phyloP scores from a whole-genome alignment of 2,113 vertebrate genomes.

The Eublepharis macularius region DNA sequence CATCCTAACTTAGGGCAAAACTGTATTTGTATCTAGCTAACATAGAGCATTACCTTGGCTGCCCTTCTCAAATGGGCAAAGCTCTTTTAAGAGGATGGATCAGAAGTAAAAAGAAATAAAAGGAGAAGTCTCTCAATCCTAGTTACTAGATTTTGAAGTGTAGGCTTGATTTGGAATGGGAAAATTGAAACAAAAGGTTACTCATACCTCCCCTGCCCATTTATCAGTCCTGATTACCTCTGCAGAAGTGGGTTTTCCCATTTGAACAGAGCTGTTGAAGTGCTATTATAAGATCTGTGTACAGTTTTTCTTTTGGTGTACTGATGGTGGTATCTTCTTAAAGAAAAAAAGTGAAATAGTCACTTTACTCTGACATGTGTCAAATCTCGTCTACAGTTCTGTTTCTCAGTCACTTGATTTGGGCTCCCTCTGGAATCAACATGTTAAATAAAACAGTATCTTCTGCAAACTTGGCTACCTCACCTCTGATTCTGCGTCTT shows the following conservation, averaged over 20 bases:
- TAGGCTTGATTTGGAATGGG: not conserved
- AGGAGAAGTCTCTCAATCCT: no score
- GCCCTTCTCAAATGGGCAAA: not conserved
- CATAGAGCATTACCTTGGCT: not conserved
- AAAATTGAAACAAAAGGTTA: not conserved
- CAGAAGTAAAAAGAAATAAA: not conserved
- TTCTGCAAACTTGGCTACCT: not conserved
- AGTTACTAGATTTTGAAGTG: not conserved
- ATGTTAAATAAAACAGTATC: not conserved
- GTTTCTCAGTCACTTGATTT: no score
- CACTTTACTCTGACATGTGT: not conserved
- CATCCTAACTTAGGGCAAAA: not conserved
- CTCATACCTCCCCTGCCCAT: not conserved
- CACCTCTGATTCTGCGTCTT: not conserved
- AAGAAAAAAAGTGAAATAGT: not conserved
- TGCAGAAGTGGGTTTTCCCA: not conserved
- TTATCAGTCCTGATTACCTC: not conserved
- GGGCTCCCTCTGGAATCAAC: not conserved
- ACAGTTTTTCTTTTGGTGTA: not conserved
- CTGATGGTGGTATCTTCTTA: not conserved
- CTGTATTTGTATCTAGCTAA: not conserved
- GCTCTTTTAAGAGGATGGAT: no score
- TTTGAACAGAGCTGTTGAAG: not conserved
- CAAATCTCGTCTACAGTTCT: not conserved
- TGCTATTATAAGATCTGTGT: not conserved